These are phyloP conservation scores for Characodon lateralis DNA, from an alignment of 2,797 vertebrate species.

Conservation along the genomic window DNA sequence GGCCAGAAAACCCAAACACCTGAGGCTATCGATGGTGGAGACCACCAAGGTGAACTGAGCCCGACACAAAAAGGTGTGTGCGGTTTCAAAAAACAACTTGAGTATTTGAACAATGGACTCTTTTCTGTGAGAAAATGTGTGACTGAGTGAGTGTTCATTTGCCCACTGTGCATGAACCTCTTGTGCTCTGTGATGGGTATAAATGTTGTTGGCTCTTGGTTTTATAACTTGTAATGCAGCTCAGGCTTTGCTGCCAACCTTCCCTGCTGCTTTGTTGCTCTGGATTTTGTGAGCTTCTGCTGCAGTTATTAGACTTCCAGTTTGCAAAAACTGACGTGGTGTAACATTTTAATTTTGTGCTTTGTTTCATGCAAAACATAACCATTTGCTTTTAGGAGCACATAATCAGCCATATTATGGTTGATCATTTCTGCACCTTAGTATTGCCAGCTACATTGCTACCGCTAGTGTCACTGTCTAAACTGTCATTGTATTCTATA, in stretches of 20 bases:
- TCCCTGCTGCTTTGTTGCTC: conserved; percentile 60
- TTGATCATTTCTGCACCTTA: conserved; percentile 65
- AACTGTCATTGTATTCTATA: conserved; percentile 49
- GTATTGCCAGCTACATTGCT: conserved; percentile 98
- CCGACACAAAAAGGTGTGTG: conserved; percentile 75
- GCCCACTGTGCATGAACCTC: conserved; percentile 51
- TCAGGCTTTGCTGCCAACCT: conserved; percentile 52
- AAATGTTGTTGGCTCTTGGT: conserved; percentile 23
- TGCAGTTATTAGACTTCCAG: conserved; percentile 41
- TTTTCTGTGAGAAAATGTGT: not conserved
- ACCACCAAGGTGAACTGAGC: conserved; percentile 70
- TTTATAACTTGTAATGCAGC: conserved; percentile 40
- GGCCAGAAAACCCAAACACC: conserved; percentile 75
- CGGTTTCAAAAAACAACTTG: conserved; percentile 28
- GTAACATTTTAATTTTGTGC: conserved; percentile 61
- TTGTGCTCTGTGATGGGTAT: conserved; percentile 22
- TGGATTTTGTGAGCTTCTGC: conserved; percentile 53
- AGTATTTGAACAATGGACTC: not conserved
- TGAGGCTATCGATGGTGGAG: conserved; percentile 81
- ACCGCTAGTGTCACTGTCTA: conserved; percentile 76
- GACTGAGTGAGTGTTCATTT: conserved; percentile 28
- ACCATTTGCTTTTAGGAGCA: conserved; percentile 69
- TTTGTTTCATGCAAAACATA: conserved; percentile 60
- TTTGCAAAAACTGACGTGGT: conserved; percentile 49
- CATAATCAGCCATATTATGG: conserved; percentile 60